Percentiles rank a stretch among this genome's conserved stretches.
Evolutionary conservation across 2,113 vertebrate species (phyloP).

Genomic region (Opisthocomus hoazin): DNA sequence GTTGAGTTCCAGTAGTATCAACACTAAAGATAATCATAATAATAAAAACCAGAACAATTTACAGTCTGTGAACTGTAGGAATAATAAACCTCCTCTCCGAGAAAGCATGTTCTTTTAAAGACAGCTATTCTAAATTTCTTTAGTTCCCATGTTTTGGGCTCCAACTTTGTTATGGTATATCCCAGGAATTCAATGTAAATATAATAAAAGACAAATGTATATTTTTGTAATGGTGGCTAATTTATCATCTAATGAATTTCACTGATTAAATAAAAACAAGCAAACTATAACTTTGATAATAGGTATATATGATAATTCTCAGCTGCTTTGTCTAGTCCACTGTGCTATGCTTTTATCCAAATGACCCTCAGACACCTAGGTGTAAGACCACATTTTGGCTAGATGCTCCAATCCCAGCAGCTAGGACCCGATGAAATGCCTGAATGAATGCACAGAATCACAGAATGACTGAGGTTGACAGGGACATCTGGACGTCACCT

Average conservation of each 20-base stretch:
- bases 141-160: not conserved
- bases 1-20: not conserved
- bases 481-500: not conserved
- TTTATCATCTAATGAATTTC: not conserved
- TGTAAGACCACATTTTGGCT: not conserved
- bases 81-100: not conserved
- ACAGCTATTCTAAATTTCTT: not conserved
- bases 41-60: not conserved
- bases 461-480: not conserved
- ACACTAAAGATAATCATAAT: not conserved
- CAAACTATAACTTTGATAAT: not conserved
- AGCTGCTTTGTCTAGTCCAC: not conserved
- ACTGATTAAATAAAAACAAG: not conserved
- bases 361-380: not conserved
- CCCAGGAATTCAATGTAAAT: not conserved
- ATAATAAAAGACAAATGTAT: not conserved
- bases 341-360: not conserved
- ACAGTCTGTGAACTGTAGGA: not conserved
- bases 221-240: not conserved
- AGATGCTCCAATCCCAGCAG: not conserved
- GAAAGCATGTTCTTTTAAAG: not conserved
- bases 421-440: not conserved
- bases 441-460: not conserved
- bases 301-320: not conserved
- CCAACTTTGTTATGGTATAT: not conserved